Base-by-base conservation (phyloP, 2,888 invertebrate genomes). In the Hemithea aestivaria region DNA sequence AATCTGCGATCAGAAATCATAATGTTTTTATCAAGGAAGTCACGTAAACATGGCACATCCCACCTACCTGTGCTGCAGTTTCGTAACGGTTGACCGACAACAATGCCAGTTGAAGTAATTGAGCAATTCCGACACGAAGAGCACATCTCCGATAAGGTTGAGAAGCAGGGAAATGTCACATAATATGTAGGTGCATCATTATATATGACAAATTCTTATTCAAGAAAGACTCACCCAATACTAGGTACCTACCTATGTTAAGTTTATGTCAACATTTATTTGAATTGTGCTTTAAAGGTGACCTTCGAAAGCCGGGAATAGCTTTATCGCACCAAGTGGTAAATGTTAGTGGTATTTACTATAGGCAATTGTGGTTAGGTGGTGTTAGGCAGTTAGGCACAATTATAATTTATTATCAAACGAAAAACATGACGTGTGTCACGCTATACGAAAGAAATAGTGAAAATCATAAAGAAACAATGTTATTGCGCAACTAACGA, bases 141-240 rank as follows among this genome's bases (percentile, higher is more conserved):
- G 67, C 75, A 71, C 75, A 76, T 80, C 74, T 73, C 66, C 66
- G 71, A 73, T 73, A 76, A 75, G 71, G 74, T 73, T 73, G 72
- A 66, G 62, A 60, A 54, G 55, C 73, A 66, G 80, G 79, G 80
- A 76, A 66, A 66, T 55, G 60, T 63, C 58, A 58, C 49, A 55
- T 24, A 23, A n/a, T n/a, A n/a, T n/a, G n/a, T n/a, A n/a, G n/a
- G n/a, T n/a, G n/a, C n/a, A n/a, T n/a, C n/a, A n/a, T n/a, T n/a
- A n/a, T n/a, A n/a, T n/a, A n/a, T n/a, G n/a, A n/a, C n/a, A n/a
- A n/a, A n/a, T n/a, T n/a, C n/a, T n/a, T n/a, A n/a, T n/a, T n/a
- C n/a, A n/a, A n/a, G n/a, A n/a, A n/a, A n/a, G n/a, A n/a, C n/a
- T n/a, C n/a, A n/a, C n/a, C n/a, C n/a, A n/a, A n/a, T n/a, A n/a